Evolutionary conservation across 2,113 vertebrate species (phyloP).

Genomic region (Microcebus ravelobensis): DNA sequence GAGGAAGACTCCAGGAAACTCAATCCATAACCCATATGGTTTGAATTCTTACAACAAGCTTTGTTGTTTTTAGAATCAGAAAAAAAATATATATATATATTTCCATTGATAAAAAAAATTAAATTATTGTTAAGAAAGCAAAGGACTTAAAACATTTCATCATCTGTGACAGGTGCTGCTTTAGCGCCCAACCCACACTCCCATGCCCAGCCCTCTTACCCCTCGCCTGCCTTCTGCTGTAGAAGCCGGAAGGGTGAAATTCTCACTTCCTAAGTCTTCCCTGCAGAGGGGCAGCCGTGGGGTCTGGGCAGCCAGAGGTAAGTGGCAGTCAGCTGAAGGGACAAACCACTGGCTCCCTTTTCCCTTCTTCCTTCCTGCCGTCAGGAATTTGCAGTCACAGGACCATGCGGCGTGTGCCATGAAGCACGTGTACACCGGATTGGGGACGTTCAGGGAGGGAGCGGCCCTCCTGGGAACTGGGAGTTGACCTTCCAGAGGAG

Average conservation of each 20-base stretch:
- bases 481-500: neutral
- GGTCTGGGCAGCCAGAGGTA: neutral
- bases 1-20: slow-evolving; percentile 21
- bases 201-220: neutral
- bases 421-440: neutral
- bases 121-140: neutral
- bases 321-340: neutral
- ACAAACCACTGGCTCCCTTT: neutral
- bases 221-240: rapidly evolving
- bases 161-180: neutral
- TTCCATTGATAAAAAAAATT: neutral
- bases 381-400: neutral
- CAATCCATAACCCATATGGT: neutral
- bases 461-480: too few relatives aligned
- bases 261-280: neutral
- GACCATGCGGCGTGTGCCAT: rapidly evolving
- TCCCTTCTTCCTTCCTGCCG: neutral
- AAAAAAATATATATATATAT: neutral
- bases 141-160: neutral
- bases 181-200: neutral
- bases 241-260: neutral
- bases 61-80: slow-evolving; percentile 12
- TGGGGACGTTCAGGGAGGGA: neutral
- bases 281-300: neutral
- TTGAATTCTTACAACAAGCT: neutral